phyloP scores from a whole-genome alignment of 2,113 vertebrate species.

The Entosphenus tridentatus region DNA sequence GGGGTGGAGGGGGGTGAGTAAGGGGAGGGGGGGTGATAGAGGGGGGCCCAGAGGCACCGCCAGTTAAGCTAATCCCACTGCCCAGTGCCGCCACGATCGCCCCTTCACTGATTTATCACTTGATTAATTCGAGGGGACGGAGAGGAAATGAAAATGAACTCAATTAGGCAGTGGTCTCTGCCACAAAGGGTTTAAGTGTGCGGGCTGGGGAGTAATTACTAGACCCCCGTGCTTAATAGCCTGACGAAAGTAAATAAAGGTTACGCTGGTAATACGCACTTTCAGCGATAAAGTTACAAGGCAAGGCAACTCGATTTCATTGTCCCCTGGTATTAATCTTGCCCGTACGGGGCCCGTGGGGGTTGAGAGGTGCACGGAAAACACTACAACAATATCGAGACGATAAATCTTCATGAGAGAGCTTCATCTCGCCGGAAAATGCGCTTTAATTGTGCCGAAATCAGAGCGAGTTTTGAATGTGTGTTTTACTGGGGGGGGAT shows the following conservation, averaged over 20 bases:
- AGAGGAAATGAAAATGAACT: constrained; percentile 6
- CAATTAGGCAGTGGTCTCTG: background rate
- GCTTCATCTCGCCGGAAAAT: too few species aligned
- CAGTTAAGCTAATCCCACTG: background rate
- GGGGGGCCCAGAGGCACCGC: background rate
- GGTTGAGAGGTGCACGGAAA: too few species aligned
- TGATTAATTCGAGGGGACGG: background rate
- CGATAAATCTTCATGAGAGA: too few species aligned
- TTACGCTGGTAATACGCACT: constrained; percentile 1
- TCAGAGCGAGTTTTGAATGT: too few species aligned
- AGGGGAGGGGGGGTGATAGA: background rate
- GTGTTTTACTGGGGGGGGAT: too few species aligned
- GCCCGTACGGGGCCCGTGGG: too few species aligned
- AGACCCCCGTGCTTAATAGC: constrained; percentile 6
- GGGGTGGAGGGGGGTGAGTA: background rate
- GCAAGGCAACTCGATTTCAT: constrained; percentile 5
- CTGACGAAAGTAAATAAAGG: constrained; percentile 5
- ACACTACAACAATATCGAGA: too few species aligned
- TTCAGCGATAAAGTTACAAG: constrained; percentile 6
- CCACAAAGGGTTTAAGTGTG: background rate
- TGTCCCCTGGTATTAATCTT: background rate
- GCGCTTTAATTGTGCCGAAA: too few species aligned
- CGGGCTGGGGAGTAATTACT: constrained; percentile 3
- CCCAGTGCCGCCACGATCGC: background rate
- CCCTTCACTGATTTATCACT: background rate